Evolutionary conservation across 2,888 invertebrate species (phyloP), one percentile per base, ranked within the genome.

Genomic region (Abrostola triplasia): DNA sequence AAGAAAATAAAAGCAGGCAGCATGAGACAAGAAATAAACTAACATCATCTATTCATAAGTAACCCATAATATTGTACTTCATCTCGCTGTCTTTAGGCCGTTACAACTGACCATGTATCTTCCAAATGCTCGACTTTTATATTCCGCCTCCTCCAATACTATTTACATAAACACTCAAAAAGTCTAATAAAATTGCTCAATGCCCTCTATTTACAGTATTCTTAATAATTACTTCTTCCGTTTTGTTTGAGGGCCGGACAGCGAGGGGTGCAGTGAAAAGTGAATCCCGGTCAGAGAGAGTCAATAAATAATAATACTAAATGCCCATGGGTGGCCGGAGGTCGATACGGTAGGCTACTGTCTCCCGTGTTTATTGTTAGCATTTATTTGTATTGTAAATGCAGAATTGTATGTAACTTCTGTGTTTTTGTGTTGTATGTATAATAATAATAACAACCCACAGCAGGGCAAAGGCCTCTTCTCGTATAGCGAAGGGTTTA

Each of bases 201-300:
- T 82, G 80, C 88, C 88, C 90, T 87, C 85, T 93, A 89, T 93
- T 93, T 92, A 86, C 91, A 85, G 88, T 92, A 92, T 93, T 91
- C 92, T 93, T 92, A 93, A 93, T 94, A 92, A 94, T 93, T 93
- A 94, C 92, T 91, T 93, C 88, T 92, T 92, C 90, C 91, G 90
- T 90, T 93, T 92, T 93, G 91, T 93, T 94, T 93, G 90, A 90
- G 77, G 76, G 78, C 24, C 57, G 65, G 67, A 55, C 65, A 24
- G 24, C 71, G 86, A 88, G 86, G 91, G 91, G 88, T 68, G 84
- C 79, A 85, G 84, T 90, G 92, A 89, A 92, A 90, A 90, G 89
- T 89, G 90, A 90, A 88, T 84, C 84, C 87, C 84, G 89, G 81
- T 84, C 83, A 82, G 78, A 76, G 84, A 82, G 85, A 90, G 90